Evolutionary conservation across 2,113 vertebrate genomes (phyloP), one percentile per base, ranked within the genome.

Genomic region (Taurulus bubalis): DNA sequence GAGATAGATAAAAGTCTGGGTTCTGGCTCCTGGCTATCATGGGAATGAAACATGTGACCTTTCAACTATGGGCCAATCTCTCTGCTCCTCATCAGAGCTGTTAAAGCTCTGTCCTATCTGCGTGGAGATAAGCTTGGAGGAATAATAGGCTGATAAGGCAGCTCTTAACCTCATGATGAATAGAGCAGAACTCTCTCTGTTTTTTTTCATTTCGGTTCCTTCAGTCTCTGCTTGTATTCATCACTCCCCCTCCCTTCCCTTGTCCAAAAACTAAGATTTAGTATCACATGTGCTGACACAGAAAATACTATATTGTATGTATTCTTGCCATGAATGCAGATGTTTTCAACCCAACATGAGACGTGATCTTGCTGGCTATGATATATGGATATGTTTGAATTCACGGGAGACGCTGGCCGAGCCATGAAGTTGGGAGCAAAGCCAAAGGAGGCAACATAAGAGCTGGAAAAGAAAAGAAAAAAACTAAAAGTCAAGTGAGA

Each of bases 401-500:
- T 68, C 65, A 45, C 0, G 0, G 24, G 32, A 77, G 67, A 82
- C 11, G 55, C 38, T 42, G 58, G 79, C 22, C 2, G 42, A 73
- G 64, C 16, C 51, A 6, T 32, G 53, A 34, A 11, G 34, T 26
- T 75, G 72, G 63, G 24, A 11, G 22, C 53, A 28, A 56, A 6
- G 58, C 56, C 77, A 80, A 40, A 62, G 18, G 42, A 66, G 65
- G 67, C 59, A 51, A 36, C 32, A 28, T 5, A 66, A 64, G 65
- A 66, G 66, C 30, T 63, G 56, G 60, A 64, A 56, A 18, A 59
- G 26, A 24, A 83, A 78, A 12, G 0, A 45, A 79, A 49, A 34
- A 60, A 16, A 62, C 8, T 32, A 55, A 73, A 70, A 87, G 81
- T 84, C 72, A 72, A 87, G 62, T 58, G 75, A 86, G 77, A 79